A percentile compares a stretch with the other conserved stretches of the same genome.
These are phyloP conservation scores for Empidonax alnorum DNA, from an alignment of 2,113 vertebrate genomes.

Conservation along the genomic window DNA sequence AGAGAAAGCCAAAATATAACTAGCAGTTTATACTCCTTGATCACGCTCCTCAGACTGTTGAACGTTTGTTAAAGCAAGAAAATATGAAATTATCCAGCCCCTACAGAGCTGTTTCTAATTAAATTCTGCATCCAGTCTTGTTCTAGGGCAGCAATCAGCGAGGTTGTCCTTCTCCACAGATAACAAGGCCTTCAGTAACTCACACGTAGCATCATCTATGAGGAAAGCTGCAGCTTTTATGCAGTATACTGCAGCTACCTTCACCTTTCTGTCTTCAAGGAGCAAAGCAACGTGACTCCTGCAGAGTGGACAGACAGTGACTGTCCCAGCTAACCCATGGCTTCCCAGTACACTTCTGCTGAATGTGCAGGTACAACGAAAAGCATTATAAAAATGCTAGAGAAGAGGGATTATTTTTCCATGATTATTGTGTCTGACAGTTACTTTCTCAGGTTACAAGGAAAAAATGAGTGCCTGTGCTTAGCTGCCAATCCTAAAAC, in stretches of 20 bases:
- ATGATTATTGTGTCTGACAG: neutral
- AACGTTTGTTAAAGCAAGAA: neutral
- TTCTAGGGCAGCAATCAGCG: neutral
- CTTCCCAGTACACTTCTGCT: neutral
- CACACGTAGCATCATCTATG: accelerated
- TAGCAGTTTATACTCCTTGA: neutral
- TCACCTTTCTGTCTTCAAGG: neutral
- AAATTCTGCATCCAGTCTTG: neutral
- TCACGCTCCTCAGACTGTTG: neutral
- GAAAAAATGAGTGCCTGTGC: neutral
- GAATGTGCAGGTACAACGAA: neutral
- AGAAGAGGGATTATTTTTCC: neutral
- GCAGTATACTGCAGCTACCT: neutral
- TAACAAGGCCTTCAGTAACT: neutral
- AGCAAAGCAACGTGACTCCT: neutral
- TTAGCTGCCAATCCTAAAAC: constrained; percentile 15
- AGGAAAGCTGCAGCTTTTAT: neutral
- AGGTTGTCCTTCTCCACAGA: neutral
- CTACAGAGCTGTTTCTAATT: neutral
- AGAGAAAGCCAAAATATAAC: neutral
- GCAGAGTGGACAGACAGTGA: neutral
- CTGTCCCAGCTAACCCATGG: neutral
- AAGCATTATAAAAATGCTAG: constrained; percentile 5
- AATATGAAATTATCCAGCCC: neutral
- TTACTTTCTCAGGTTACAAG: constrained; percentile 13